Evolutionary conservation across 2,797 vertebrate genomes (phyloP).

Genomic region (Vipera latastei): DNA sequence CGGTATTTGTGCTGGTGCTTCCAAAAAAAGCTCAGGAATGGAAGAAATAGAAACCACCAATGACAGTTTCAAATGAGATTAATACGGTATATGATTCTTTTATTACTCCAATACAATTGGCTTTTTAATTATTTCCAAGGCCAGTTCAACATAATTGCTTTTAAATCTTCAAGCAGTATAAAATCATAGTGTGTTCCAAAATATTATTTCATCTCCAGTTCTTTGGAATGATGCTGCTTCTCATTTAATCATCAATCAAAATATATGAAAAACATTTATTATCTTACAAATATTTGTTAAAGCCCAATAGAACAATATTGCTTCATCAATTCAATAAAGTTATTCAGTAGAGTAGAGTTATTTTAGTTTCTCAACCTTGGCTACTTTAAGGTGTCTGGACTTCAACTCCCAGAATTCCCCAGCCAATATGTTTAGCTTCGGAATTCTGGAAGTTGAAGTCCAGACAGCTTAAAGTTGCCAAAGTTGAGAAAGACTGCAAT

Average conservation of each 20-base stretch:
- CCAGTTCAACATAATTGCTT: not conserved
- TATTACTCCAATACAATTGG: not conserved
- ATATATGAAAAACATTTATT: not conserved
- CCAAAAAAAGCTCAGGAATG: not conserved
- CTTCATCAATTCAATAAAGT: not conserved
- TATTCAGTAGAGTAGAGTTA: not conserved
- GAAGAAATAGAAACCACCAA: not conserved
- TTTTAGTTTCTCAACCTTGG: no score
- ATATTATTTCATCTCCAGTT: not conserved
- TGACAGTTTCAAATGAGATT: not conserved
- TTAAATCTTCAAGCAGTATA: not conserved
- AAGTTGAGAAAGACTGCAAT: not conserved
- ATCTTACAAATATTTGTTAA: not conserved
- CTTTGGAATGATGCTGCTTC: no score
- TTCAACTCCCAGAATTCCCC: not conserved
- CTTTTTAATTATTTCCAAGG: not conserved
- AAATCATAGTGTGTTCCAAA: no score
- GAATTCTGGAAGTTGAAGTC: not conserved
- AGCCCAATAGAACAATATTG: not conserved
- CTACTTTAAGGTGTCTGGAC: not conserved
- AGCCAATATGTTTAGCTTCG: not conserved
- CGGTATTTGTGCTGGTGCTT: not conserved
- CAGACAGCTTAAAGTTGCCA: not conserved
- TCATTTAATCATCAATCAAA: not conserved
- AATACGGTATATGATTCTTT: not conserved